These are phyloP conservation scores for Trochalopteron elliotii DNA, from an alignment of 2,113 vertebrate species.

Conservation along the genomic window DNA sequence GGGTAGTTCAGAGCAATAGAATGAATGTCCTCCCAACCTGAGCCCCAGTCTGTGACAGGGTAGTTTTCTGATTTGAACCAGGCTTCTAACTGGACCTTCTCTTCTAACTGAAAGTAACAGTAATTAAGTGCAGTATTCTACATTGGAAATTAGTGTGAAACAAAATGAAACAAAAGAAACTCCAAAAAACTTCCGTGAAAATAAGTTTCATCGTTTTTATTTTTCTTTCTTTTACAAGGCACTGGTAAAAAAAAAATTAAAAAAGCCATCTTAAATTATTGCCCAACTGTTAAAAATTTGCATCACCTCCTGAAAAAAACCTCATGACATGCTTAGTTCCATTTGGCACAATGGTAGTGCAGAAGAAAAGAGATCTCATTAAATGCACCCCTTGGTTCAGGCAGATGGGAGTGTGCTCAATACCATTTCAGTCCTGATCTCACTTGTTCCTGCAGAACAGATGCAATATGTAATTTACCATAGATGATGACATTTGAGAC, in stretches of 20 bases:
- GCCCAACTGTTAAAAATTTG: not conserved
- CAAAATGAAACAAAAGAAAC: not conserved
- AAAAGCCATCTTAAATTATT: not conserved
- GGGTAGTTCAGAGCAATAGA: not conserved
- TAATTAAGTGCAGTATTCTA: not conserved
- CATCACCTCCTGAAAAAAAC: not conserved
- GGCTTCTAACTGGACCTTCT: not conserved
- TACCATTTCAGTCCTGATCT: not conserved
- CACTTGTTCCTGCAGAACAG: slow-evolving; percentile 28
- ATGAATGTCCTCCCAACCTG: fast-evolving
- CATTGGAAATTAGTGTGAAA: not conserved
- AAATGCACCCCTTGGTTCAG: not conserved
- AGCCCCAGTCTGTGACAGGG: fast-evolving
- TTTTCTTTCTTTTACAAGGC: not conserved
- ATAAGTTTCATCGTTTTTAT: not conserved
- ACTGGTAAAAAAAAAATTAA: not conserved
- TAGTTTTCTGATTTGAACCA: not conserved
- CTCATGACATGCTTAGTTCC: not conserved
- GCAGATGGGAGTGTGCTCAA: slow-evolving; percentile 30
- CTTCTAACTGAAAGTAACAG: not conserved
- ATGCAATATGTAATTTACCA: slow-evolving; percentile 33
- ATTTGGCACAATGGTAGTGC: not conserved
- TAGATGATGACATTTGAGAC: slow-evolving; percentile 40
- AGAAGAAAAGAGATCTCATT: not conserved
- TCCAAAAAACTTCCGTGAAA: not conserved